Evolutionary conservation across 2,888 invertebrate species (phyloP).

Genomic region (Sipha maydis): DNA sequence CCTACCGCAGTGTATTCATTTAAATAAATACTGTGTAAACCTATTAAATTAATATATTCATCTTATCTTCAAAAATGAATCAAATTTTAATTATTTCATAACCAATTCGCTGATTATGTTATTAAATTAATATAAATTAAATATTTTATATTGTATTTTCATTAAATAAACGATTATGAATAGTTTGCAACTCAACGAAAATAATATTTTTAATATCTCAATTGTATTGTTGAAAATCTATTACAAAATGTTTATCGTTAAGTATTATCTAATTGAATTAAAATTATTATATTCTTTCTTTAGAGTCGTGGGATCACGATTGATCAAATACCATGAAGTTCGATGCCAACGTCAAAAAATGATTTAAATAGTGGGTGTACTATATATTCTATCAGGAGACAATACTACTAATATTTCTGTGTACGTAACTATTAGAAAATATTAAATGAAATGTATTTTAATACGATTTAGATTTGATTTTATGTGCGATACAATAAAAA

Average conservation of each 20-base stretch:
- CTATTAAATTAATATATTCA: background rate
- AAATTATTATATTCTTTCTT: slow-evolving; percentile 1
- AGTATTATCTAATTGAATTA: slow-evolving; percentile 9
- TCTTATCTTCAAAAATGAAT: background rate
- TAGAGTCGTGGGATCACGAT: background rate
- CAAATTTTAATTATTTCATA: slow-evolving; percentile 9
- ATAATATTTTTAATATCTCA: background rate
- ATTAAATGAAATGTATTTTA: no score
- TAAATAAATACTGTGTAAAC: no score
- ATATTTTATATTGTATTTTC: background rate
- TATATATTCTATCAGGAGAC: background rate
- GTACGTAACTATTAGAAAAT: no score
- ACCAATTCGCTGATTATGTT: background rate
- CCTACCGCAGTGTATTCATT: no score
- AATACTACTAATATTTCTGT: background rate
- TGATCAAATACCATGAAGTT: background rate
- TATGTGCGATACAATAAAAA: no score
- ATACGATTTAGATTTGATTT: no score
- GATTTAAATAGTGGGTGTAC: background rate
- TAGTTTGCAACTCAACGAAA: background rate
- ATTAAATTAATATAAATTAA: background rate
- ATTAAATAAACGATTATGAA: background rate
- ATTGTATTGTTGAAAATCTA: slow-evolving; percentile 36
- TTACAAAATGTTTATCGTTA: background rate
- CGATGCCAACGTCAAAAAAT: background rate